Evolutionary conservation across 2,888 invertebrate genomes (phyloP).

Genomic region (Macrostomum cliftonense): DNA sequence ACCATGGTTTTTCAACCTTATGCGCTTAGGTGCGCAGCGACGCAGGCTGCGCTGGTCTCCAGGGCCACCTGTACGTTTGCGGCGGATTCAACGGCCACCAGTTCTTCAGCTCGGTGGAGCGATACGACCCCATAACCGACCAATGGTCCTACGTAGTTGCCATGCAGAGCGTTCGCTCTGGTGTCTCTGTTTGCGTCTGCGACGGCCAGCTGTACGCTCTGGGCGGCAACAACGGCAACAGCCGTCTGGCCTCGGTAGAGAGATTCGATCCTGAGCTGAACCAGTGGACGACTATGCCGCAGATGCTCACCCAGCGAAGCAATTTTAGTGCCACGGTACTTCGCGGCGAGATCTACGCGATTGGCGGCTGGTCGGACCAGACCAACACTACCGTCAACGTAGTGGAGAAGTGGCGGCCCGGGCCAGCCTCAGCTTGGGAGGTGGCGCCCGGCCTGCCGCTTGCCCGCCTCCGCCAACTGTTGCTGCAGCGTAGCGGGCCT

Average conservation of each 20-base stretch:
- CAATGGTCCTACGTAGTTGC: background rate
- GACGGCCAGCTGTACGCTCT: conserved; percentile 6
- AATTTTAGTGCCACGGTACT: conserved; percentile 6
- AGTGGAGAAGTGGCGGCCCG: no score
- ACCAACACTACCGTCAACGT: background rate
- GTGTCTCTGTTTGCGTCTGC: conserved; percentile 5
- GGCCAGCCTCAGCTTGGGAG: no score
- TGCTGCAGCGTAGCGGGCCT: conserved; percentile 3
- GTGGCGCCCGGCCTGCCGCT: no score
- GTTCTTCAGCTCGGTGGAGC: conserved; percentile 5
- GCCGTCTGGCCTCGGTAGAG: conserved; percentile 7
- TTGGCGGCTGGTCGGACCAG: conserved; percentile 8
- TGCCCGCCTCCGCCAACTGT: conserved; percentile 8
- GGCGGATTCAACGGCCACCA: conserved; percentile 9
- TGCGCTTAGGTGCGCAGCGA: conserved; percentile 7
- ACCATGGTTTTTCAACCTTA: background rate
- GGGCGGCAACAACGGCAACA: conserved; percentile 8
- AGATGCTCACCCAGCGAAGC: conserved; percentile 7
- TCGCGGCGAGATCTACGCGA: conserved; percentile 5
- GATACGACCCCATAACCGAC: conserved; percentile 8
- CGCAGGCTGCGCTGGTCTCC: conserved; percentile 2
- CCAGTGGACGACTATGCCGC: conserved; percentile 3
- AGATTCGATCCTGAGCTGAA: conserved; percentile 2
- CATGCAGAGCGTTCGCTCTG: conserved; percentile 6
- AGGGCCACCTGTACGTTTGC: conserved; percentile 5